Conservation (phyloP, 2,888 invertebrate genomes). For the Palloptera scutellata region DNA sequence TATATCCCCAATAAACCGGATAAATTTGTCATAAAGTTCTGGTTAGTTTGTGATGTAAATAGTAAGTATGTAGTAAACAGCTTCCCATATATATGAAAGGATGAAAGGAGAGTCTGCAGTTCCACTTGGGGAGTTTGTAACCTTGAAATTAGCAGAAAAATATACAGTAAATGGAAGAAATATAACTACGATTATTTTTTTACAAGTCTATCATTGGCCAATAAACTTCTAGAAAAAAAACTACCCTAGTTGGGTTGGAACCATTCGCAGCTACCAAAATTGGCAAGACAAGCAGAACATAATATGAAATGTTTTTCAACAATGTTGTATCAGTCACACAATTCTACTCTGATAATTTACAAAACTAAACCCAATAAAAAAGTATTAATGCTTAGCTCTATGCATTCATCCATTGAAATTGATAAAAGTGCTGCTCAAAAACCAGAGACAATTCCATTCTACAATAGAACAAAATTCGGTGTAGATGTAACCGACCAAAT, state of each 20-base stretch:
- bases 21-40: too few species aligned
- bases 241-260: conserved; percentile 38
- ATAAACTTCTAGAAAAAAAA: conserved; percentile 40
- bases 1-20: too few species aligned
- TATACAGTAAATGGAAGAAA: too few species aligned
- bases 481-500: conserved; percentile 47
- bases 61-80: conserved; percentile 45
- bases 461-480: conserved; percentile 42
- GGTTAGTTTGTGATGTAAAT: conserved; percentile 44
- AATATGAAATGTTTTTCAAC: conserved; percentile 24
- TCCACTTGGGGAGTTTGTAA: too few species aligned
- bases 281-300: conserved; percentile 39
- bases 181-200: conserved; percentile 43
- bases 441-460: conserved; percentile 45
- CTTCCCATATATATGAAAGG: conserved; percentile 38
- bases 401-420: conserved; percentile 44
- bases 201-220: conserved; percentile 37
- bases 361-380: conserved; percentile 47
- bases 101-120: conserved; percentile 25
- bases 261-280: conserved; percentile 34
- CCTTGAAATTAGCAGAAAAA: too few species aligned
- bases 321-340: conserved; percentile 28
- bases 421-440: conserved; percentile 41
- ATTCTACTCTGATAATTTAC: conserved; percentile 42
- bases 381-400: conserved; percentile 43